These are phyloP conservation scores for Forbesichthys agassizii DNA, from an alignment of 2,113 vertebrate genomes.

Conservation along the genomic window DNA sequence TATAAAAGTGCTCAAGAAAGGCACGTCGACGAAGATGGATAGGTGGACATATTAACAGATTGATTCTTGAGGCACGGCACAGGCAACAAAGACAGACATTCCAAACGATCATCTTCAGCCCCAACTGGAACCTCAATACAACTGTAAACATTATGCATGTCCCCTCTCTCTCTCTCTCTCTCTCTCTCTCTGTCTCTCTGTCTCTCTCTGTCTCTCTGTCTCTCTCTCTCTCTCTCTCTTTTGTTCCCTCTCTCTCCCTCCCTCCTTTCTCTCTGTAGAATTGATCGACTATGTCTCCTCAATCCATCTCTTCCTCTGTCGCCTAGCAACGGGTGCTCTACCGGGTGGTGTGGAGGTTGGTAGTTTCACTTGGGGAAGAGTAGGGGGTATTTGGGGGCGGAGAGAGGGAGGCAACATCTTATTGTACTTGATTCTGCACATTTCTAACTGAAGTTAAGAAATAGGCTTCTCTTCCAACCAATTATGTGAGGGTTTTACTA, in stretches of 20 bases:
- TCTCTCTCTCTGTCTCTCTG: conserved; percentile 28
- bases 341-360: conserved; percentile 78
- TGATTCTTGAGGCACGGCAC: conserved; percentile 59
- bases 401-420: conserved; percentile 55
- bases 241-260: conserved; percentile 19
- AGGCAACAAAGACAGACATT: conserved; percentile 74
- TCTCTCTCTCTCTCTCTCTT: conserved; percentile 16
- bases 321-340: conserved; percentile 83
- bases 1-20: conserved; percentile 63
- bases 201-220: conserved; percentile 49
- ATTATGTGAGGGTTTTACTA: conserved; percentile 34
- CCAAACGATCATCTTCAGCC: conserved; percentile 62
- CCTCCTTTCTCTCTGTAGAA: conserved; percentile 73
- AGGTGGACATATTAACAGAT: conserved; percentile 68
- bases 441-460: conserved; percentile 46
- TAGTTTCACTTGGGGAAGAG: conserved; percentile 61
- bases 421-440: conserved; percentile 64
- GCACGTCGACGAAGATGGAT: conserved; percentile 63
- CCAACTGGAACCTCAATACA: conserved; percentile 53
- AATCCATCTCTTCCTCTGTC: conserved; percentile 83
- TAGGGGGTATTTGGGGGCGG: conserved; percentile 23
- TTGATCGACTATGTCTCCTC: conserved; percentile 83
- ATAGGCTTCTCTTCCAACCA: conserved; percentile 39
- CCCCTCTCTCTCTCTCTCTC: conserved; percentile 26
- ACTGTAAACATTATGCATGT: conserved; percentile 71